Percentiles rank a stretch among this genome's conserved stretches.
Evolutionary conservation across 2,888 invertebrate genomes (phyloP).

Genomic region (Eupithecia subumbrata): DNA sequence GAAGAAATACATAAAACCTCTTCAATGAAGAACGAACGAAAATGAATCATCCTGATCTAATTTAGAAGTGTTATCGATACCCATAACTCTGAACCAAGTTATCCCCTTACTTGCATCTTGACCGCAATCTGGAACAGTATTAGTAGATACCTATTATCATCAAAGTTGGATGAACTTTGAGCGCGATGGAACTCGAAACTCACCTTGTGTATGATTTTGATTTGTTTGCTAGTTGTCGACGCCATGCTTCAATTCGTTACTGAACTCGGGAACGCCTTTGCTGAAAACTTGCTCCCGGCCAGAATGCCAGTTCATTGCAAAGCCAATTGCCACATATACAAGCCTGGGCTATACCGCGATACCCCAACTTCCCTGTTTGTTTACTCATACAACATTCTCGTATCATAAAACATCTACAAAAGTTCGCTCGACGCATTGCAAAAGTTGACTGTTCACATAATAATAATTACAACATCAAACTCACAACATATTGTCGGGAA

Average conservation of each 20-base stretch:
- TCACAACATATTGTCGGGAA: constrained; percentile 39
- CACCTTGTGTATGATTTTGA: constrained; percentile 77
- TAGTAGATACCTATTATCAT: constrained; percentile 53
- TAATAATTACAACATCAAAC: constrained; percentile 50
- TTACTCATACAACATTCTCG: constrained; percentile 60
- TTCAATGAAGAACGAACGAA: background rate
- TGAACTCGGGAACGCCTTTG: constrained; percentile 69
- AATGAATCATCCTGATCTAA: constrained; percentile 17
- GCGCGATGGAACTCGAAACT: constrained; percentile 60
- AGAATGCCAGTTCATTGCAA: constrained; percentile 70
- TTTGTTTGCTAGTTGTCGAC: constrained; percentile 72
- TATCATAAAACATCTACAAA: constrained; percentile 61
- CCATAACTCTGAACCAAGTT: constrained; percentile 40
- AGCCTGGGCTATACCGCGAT: constrained; percentile 67
- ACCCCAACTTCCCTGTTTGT: constrained; percentile 65
- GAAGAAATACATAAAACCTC: background rate
- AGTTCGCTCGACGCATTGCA: constrained; percentile 53
- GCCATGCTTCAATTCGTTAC: constrained; percentile 74
- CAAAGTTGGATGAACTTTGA: constrained; percentile 65
- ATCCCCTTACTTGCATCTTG: constrained; percentile 54
- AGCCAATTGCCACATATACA: constrained; percentile 79
- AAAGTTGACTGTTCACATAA: constrained; percentile 50
- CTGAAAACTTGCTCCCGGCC: constrained; percentile 65
- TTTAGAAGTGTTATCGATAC: constrained; percentile 38
- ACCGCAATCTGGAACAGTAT: constrained; percentile 66